Evolutionary conservation across 2,888 invertebrate genomes (phyloP).

Genomic region (Temnothorax unifasciatus): DNA sequence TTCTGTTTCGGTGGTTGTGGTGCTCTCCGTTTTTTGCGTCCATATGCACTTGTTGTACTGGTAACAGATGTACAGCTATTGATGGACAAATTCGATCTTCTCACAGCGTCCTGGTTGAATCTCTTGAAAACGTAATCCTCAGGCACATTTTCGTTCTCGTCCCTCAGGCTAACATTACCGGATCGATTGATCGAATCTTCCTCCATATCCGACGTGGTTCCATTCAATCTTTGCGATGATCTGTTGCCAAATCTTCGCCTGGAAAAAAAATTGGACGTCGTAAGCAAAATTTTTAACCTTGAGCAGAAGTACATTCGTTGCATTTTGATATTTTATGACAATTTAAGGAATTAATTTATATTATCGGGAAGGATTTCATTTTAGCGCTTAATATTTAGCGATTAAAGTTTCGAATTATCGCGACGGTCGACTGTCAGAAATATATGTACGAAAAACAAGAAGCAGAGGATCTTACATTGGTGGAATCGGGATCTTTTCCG

Average conservation of each 20-base stretch:
- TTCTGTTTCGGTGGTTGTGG: constrained; percentile 87
- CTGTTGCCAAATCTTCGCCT: constrained; percentile 81
- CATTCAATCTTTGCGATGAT: constrained; percentile 79
- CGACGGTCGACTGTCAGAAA: constrained; percentile 4
- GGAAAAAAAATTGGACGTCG: neutral
- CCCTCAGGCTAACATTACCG: constrained; percentile 73
- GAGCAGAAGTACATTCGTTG: neutral
- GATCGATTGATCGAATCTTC: constrained; percentile 68
- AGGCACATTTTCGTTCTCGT: constrained; percentile 82
- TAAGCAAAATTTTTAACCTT: neutral
- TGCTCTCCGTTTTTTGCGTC: constrained; percentile 90
- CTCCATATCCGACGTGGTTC: constrained; percentile 63
- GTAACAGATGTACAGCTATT: constrained; percentile 82
- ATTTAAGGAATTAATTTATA: neutral
- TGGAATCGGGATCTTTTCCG: constrained; percentile 79
- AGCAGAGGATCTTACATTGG: constrained; percentile 70
- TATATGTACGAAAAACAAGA: constrained; percentile 6
- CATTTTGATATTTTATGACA: neutral
- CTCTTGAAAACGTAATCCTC: constrained; percentile 82
- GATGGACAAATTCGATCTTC: constrained; percentile 83
- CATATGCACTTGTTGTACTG: constrained; percentile 87
- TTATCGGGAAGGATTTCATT: neutral
- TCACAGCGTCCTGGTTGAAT: constrained; percentile 80
- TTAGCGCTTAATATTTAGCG: neutral
- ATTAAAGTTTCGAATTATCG: neutral